phyloP scores from a whole-genome alignment of 2,797 vertebrate species.

The Sternotherus odoratus region DNA sequence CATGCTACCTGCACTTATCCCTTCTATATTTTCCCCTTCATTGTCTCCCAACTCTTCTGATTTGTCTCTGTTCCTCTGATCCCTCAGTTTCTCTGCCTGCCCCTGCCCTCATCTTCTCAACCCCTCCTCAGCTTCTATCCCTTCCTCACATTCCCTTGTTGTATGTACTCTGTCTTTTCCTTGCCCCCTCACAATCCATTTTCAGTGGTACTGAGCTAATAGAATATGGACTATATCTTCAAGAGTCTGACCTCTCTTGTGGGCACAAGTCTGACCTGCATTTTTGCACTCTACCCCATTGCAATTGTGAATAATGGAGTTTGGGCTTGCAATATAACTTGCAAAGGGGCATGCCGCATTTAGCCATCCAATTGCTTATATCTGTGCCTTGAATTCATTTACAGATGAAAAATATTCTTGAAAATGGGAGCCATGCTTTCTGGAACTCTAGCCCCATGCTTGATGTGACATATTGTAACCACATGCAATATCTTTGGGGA shows the following conservation, averaged over 20 bases:
- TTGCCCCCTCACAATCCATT: background rate
- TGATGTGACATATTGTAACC: background rate
- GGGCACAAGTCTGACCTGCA: background rate
- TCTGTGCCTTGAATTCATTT: background rate
- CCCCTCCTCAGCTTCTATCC: background rate
- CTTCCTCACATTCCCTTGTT: background rate
- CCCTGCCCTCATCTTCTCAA: no score
- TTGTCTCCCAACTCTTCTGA: no score
- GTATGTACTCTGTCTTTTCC: background rate
- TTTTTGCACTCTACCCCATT: background rate
- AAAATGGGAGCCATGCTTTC: background rate
- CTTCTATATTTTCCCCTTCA: background rate
- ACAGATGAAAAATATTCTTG: background rate
- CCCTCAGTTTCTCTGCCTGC: no score
- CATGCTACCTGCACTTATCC: no score
- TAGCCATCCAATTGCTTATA: background rate
- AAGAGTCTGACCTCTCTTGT: background rate
- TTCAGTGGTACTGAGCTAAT: background rate
- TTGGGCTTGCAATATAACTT: background rate
- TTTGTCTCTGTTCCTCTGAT: no score
- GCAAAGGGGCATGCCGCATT: background rate
- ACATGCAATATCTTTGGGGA: background rate
- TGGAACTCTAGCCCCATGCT: no score
- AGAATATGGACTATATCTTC: background rate
- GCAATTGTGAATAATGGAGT: background rate